A percentile compares a stretch with the other conserved stretches of the same genome.
These are phyloP conservation scores for Eretmochelys imbricata DNA, from an alignment of 2,113 vertebrate genomes.

Conservation along the genomic window DNA sequence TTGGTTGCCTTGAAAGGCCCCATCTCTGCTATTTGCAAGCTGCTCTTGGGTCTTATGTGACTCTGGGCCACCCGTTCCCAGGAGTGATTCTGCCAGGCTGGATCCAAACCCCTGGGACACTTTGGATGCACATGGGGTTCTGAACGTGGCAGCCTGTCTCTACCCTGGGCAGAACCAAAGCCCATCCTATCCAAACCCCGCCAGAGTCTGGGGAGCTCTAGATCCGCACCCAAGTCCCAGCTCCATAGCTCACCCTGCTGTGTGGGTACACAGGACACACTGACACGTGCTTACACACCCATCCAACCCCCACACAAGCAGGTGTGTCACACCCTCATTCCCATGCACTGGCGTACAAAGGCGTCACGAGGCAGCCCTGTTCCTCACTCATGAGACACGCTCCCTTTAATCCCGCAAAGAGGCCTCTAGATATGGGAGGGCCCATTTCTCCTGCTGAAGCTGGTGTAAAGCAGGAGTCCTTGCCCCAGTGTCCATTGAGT, in stretches of 20 bases:
- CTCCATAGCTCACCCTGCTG: background rate
- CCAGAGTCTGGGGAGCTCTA: background rate
- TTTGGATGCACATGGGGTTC: background rate
- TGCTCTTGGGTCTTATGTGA: background rate
- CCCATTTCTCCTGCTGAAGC: background rate
- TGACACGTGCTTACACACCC: background rate
- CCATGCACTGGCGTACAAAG: background rate
- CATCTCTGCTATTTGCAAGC: rapidly evolving
- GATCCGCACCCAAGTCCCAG: background rate
- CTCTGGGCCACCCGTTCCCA: background rate
- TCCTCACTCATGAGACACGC: background rate
- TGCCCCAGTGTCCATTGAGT: background rate
- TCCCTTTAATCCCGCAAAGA: too few relatives aligned
- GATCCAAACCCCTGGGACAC: background rate
- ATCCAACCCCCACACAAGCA: background rate
- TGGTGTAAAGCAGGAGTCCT: background rate
- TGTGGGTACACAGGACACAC: background rate
- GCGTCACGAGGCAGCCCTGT: background rate
- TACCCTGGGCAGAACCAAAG: background rate
- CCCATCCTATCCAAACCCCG: background rate
- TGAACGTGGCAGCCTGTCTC: background rate
- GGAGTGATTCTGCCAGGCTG: background rate
- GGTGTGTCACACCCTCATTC: background rate
- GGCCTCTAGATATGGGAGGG: background rate
- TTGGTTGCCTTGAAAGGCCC: background rate